Evolutionary conservation across 2,797 vertebrate species (phyloP).

Genomic region (Xiphorhynchus erythropygius): DNA sequence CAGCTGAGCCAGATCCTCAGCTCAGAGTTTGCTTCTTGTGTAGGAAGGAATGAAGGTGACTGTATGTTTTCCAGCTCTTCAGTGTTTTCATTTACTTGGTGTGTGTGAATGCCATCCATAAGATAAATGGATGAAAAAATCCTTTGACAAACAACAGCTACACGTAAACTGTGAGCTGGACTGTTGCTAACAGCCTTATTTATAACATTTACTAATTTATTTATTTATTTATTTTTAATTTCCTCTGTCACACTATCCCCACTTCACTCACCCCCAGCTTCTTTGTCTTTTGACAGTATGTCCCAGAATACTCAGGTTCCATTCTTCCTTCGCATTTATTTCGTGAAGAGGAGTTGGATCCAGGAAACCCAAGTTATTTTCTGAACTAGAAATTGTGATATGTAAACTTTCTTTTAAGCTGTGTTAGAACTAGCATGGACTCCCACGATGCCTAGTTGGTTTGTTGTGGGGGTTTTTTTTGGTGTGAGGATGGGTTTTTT

Average conservation of each 20-base stretch:
- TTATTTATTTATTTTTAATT: not conserved
- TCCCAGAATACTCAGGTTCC: not conserved
- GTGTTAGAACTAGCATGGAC: not conserved
- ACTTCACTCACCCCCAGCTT: accelerated
- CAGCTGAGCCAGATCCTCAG: not conserved
- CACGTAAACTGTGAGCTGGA: not conserved
- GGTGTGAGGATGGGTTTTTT: not conserved
- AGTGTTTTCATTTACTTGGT: not conserved
- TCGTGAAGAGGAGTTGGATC: not conserved
- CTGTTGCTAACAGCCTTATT: not conserved
- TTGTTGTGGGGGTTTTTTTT: not conserved
- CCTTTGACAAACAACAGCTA: not conserved
- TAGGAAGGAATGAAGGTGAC: not conserved
- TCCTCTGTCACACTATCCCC: not conserved
- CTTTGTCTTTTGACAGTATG: not conserved
- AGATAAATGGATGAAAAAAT: not conserved
- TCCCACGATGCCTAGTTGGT: not conserved
- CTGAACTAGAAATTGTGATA: not conserved
- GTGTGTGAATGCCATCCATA: not conserved
- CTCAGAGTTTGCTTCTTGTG: not conserved
- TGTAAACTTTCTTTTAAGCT: not conserved
- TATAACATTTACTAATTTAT: not conserved
- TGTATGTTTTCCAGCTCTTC: not conserved
- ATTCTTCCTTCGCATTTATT: not conserved
- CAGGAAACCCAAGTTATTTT: not conserved